Evolutionary conservation across 1,140 invertebrate species (phyloP), one percentile per base, ranked within the genome.

Genomic region (Trichomalopsis sarcophagae): DNA sequence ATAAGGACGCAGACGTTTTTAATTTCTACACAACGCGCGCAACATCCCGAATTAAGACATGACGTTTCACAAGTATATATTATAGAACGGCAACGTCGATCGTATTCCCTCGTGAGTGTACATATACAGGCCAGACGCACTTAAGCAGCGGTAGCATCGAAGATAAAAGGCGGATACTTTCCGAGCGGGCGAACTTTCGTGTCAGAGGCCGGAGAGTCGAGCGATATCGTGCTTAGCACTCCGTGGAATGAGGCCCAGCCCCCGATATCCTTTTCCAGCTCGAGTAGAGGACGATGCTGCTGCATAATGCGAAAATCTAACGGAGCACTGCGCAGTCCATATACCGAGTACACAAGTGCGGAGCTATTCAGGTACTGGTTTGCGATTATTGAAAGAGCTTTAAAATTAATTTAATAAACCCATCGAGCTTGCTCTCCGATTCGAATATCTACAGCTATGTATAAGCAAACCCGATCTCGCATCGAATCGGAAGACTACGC

Each of bases 11-110:
- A 6, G 36, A 7, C 55, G 6, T 62, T 33, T 9, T 77, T 50
- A 77, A 77, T 55, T 17, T 76, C 23, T 33, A 11, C 27, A 23
- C 17, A 75, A 30, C 27, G 23, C 74, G 66, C 81, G 73, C 81
- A 83, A 83, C 23, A 68, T 83, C 55, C 81, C 30, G 55, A 83
- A 83, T 83, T 83, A 77, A 77, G 81, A 68, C 30, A 82, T 74
- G 30, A 9, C 9, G 1, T 30, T 23, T 80, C 50, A 13, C 78
- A 36, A 11, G 40, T 44, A 36, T 33, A 33, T 44, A 9, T 36
- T 7, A 44, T 44, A 44, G 5, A 62, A 17, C 21, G n/a, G 11
- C 66, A n/a, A 44, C 40, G 55, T n/a, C 21, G 55, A 62, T 62
- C 55, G 55, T 27, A 27, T 62, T 62, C 55, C 21, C 17, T 27